phyloP scores from a whole-genome alignment of 2,888 invertebrate species.

The Pinctada fucata region DNA sequence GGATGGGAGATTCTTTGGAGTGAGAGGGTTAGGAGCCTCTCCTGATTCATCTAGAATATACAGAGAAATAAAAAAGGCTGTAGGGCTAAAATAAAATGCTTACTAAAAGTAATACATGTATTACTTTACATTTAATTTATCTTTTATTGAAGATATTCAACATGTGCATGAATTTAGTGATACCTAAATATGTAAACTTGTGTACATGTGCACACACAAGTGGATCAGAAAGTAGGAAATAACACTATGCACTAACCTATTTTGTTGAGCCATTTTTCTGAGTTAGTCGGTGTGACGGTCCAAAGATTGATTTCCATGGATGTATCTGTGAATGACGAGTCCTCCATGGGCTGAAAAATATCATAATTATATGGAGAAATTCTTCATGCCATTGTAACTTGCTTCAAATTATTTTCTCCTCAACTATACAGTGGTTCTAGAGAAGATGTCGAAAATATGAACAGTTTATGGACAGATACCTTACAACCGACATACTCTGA shows the following conservation, averaged over 20 bases:
- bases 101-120: no score
- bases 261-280: slow-evolving; percentile 63
- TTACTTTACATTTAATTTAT: no score
- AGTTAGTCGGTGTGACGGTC: slow-evolving; percentile 56
- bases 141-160: no score
- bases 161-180: no score
- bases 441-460: no score
- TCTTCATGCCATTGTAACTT: no score
- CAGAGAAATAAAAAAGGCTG: not conserved
- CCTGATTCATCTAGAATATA: slow-evolving; percentile 46
- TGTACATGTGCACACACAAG: not conserved
- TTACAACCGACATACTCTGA: no score
- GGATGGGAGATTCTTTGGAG: slow-evolving; percentile 69
- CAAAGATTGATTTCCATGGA: slow-evolving; percentile 49
- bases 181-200: not conserved
- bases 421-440: no score
- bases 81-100: no score
- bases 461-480: no score
- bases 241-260: slow-evolving; percentile 41
- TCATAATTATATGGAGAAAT: no score
- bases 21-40: slow-evolving; percentile 40
- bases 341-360: not conserved
- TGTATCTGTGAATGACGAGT: not conserved
- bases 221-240: not conserved
- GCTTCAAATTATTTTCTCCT: no score